A percentile compares a stretch with the other conserved stretches of the same genome.
phyloP scores from a whole-genome alignment of 2,797 vertebrate species.

The Myotis myotis region DNA sequence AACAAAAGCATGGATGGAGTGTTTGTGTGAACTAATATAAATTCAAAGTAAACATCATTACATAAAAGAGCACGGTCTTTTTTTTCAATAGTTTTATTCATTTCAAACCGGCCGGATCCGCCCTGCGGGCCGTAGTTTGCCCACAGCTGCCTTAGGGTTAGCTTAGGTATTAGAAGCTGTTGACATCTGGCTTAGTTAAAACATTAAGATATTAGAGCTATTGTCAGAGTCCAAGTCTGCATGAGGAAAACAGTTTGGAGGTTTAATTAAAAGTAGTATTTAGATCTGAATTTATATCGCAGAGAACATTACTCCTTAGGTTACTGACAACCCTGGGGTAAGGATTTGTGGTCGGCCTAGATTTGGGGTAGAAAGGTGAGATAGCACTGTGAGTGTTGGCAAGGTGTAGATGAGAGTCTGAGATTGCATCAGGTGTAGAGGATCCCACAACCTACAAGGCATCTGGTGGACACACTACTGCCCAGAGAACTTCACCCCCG shows the following conservation, averaged over 20 bases:
- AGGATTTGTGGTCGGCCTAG: background rate
- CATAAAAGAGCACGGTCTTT: too few species aligned
- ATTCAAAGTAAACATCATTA: too few species aligned
- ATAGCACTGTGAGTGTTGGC: background rate
- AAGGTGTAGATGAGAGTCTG: background rate
- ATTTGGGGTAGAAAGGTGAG: background rate
- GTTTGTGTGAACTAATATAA: too few species aligned
- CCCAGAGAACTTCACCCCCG: background rate
- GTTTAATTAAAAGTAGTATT: background rate
- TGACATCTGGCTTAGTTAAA: background rate
- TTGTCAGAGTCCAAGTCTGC: background rate
- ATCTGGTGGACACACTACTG: fast-evolving
- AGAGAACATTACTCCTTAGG: background rate
- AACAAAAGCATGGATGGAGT: too few species aligned
- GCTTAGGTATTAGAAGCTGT: background rate
- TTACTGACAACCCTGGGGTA: background rate
- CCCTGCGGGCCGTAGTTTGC: too few species aligned
- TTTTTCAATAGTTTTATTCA: too few species aligned
- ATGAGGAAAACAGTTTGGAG: background rate
- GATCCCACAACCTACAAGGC: background rate
- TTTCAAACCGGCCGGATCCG: too few species aligned
- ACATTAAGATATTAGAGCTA: background rate
- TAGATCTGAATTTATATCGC: background rate
- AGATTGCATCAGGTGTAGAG: background rate
- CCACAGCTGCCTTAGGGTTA: background rate